phyloP scores from a whole-genome alignment of 2,797 vertebrate species.

The Parambassis ranga region DNA sequence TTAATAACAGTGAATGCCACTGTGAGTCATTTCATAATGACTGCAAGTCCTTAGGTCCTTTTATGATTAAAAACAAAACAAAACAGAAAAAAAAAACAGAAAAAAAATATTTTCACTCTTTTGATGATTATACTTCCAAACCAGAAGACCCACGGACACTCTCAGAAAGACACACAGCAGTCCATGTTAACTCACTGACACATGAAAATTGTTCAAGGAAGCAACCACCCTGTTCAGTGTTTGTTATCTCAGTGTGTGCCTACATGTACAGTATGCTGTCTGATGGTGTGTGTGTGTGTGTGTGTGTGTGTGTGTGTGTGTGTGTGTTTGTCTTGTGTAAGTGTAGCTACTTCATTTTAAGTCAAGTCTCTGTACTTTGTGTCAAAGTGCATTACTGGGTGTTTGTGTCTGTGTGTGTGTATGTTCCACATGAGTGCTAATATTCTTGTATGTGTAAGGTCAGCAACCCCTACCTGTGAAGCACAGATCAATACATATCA shows the following conservation, averaged over 20 bases:
- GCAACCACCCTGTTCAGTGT: background rate
- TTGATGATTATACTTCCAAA: background rate
- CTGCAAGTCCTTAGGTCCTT: background rate
- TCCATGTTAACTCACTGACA: background rate
- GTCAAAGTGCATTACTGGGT: background rate
- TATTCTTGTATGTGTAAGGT: background rate
- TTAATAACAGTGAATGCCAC: background rate
- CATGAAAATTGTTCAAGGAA: background rate
- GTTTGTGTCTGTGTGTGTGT: background rate
- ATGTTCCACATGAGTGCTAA: constrained; percentile 1
- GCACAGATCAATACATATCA: constrained; percentile 16
- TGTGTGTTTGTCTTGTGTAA: background rate
- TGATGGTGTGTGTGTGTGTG: background rate
- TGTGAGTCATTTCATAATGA: background rate
- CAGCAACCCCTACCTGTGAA: background rate
- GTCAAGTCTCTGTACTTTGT: background rate
- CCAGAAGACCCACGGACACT: background rate
- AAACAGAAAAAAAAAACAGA: background rate
- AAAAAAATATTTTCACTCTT: background rate
- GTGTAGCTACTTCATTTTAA: background rate
- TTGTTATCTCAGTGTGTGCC: background rate
- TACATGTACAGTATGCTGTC: no score
- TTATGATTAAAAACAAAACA: background rate
- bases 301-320: background rate
- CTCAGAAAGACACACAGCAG: background rate